Evolutionary conservation across 2,797 vertebrate species (phyloP), one percentile per base, ranked within the genome.

Genomic region (Myotis findleyi): DNA sequence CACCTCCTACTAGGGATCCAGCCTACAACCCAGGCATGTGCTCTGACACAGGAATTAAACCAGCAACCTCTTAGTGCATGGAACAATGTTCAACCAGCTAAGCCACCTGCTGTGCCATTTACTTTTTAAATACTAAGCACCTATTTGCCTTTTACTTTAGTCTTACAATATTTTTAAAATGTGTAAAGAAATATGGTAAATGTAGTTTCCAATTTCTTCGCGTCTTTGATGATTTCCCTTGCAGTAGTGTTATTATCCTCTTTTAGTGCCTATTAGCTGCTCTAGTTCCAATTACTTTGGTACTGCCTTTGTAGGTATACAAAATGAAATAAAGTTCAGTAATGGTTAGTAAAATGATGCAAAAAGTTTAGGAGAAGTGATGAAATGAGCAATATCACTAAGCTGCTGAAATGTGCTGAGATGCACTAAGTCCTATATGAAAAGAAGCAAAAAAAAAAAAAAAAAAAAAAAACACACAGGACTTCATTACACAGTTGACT

Each of bases 401-500:
- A 93, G 66, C 57, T 81, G 17, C 23, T 92, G 68, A 64, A 96
- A 93, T 59, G 68, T 76, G 80, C 41, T 0, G 57, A 96, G 64
- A 77, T 94, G 96, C 97, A 93, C 85, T 95, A 95, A 97, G 47
- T n/a, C 68, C 92, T 72, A n/a, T 53, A 93, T 89, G 93, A 96
- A 96, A 91, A 68, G 80, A 96, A 97, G 88, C 66, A 97, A 97
- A 96, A 96, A 27, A 25, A 25, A 97, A 25, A 97, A 97, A 33
- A 2, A 95, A 47, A 27, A 25, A 55, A 36, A 36, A 36, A 36
- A 36, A 36, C 3, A 97, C 97, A 95, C 83, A 68, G 68, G 97
- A 94, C 93, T 98, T 97, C 64, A 96, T 98, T 98, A 97, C 96
- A 97, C 96, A 97, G 97, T 96, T 97, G 90, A 86, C 87, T 97